Base-by-base conservation (phyloP, 2,113 vertebrate species). In the Nestor notabilis region DNA sequence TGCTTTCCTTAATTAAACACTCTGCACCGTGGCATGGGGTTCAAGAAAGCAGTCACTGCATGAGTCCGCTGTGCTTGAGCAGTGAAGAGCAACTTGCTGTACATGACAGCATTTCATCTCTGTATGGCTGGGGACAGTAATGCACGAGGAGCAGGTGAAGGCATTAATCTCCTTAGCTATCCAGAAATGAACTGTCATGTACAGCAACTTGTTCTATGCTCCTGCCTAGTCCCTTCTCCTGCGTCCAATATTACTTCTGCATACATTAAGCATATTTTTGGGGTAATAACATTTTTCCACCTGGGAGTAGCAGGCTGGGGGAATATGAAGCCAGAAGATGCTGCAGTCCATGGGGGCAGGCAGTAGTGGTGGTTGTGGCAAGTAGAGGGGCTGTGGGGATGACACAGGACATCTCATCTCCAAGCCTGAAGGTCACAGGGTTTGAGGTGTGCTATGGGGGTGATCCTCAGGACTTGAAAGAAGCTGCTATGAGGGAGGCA, bases 161-260 rank as follows among this genome's bases (percentile, higher is more conserved):
- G 65, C 96, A 96, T 97, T 96, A 86, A 97, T 97, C 95, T 97
- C 70, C 82, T 89, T 60, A 66, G 78, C 78, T 96, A 82, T 95
- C 93, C 94, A 96, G 87, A 96, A 97, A 97, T 94, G 71, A 96
- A 82, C 82, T 97, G 96, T 95, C 92, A 91, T 91, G 93, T 96
- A 79, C 61, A 82, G 75, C 83, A 94, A 76, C 94, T 93, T 92
- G 81, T 95, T 95, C 86, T 60, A 43, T 93, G 76, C 83, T 86
- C 53, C 83, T 93, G 47, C 55, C 33, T 58, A 31, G 19, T 81
- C 49, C 33, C 28, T 60, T 91, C 70, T 94, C 39, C 50, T 86
- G 17, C 0, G 0, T 39, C 37, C 69, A 83, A 37, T 29, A 93
- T 94, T 66, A 52, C 44, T 39, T 89, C 86, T 92, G 69, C 35